Evolutionary conservation across 1,140 invertebrate species (phyloP), one percentile per base, ranked within the genome.

Genomic region (Penaeus japonicus): DNA sequence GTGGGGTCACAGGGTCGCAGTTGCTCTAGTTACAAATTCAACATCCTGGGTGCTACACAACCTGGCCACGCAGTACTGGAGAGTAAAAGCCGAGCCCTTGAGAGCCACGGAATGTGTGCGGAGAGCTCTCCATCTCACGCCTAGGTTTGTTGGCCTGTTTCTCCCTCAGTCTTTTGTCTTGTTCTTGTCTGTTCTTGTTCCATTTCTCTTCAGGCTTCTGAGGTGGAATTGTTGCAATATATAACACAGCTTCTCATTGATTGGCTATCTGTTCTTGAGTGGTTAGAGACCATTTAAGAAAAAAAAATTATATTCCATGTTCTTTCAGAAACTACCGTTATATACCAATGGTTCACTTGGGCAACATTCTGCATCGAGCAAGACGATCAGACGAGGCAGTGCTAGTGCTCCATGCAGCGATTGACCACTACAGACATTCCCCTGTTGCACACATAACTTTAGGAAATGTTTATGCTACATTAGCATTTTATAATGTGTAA

Each of bases 31-130:
- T 84, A 94, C 94, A 92, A 97, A 97, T 92, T 94, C 93, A 70
- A 95, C 95, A 1, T 97, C 96, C 0, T 98, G 97, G 97, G 93
- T 97, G 27, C 94, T 97, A 91, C 96, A 97, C 91, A 96, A 97
- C 92, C 93, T 97, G 91, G 96, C 96, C 70, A 95, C 96, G 22
- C 95, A 97, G 85, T 97, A 96, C 93, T 98, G 96, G 97, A 94
- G 96, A 80, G 95, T 96, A 2, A 95, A 94, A 91, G 97, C 97
- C 39, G 94, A 97, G 92, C 95, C 96, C 15, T 94, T 94, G 47
- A 95, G 96, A 92, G 96, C 96, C 17, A 93, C 97, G 79, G 96
- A 97, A 91, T 98, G 97, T 93, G 94, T 95, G 27, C 93, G 96
- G 24, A 92, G 96, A 91, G 96, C 97, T 53, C 93, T 97, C 18